Conservation (phyloP, 1,140 invertebrate species). For the Philaenus spumarius region DNA sequence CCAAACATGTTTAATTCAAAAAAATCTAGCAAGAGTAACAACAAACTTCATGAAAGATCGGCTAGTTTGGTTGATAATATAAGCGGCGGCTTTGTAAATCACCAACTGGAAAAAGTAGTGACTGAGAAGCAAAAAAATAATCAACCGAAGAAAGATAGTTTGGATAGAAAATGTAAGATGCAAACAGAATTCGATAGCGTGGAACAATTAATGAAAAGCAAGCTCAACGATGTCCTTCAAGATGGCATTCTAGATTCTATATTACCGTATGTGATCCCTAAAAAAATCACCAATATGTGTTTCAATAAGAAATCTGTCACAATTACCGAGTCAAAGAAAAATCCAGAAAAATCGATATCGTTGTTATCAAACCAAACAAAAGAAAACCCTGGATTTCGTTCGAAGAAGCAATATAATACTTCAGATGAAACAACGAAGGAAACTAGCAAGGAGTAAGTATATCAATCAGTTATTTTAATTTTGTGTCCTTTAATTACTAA, state of each 20-base stretch:
- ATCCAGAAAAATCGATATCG: conserved; percentile 1
- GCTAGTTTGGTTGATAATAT: conserved; percentile 16
- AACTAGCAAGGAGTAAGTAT: conserved; percentile 21
- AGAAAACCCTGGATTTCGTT: conserved; percentile 10
- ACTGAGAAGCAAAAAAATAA: conserved; percentile 13
- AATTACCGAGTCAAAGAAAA: conserved; percentile 10
- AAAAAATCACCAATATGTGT: conserved; percentile 31
- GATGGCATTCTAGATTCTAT: conserved; percentile 73
- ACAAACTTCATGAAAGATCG: background rate
- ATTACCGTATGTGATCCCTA: conserved; percentile 56
- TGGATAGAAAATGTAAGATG: conserved; percentile 2
- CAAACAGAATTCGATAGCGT: conserved; percentile 17
- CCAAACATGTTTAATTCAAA: too few relatives aligned
- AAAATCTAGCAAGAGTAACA: too few relatives aligned
- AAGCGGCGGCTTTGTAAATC: conserved; percentile 9
- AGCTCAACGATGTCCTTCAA: conserved; percentile 56
- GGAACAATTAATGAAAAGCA: conserved; percentile 40
- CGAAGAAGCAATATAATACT: conserved; percentile 9
- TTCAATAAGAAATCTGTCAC: conserved; percentile 13
- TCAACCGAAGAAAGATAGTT: conserved; percentile 5
- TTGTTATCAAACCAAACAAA: conserved; percentile 1
- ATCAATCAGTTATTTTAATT: too few relatives aligned
- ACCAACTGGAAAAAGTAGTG: too few relatives aligned
- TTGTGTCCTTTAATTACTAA: too few relatives aligned
- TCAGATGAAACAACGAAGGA: conserved; percentile 5